Evolutionary conservation across 2,113 vertebrate genomes (phyloP), one percentile per base, ranked within the genome.

Genomic region (Orycteropus afer): DNA sequence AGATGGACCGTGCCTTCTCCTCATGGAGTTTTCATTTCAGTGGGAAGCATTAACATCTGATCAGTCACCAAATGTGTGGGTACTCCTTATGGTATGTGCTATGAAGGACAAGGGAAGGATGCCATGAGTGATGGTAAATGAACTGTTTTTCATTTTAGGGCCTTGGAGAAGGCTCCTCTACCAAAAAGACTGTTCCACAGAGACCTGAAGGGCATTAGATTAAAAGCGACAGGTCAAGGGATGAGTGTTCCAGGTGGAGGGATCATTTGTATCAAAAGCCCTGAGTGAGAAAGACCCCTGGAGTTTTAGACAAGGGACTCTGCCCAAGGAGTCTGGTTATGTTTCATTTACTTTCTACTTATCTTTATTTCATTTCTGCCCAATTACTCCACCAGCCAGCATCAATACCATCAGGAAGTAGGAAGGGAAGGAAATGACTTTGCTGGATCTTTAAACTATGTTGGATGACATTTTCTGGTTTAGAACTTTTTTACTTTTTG

Each of bases 401-500:
- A 4, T 32, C 23, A 1, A 13, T 15, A 47, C 29, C 0, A 0
- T 51, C 65, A 25, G 22, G 53, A 59, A 55, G 29, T 8, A n/a
- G 20, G 23, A 18, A 63, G 34, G 12, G 23, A 55, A 11, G 42
- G 77, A 22, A 9, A 37, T 34, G 37, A 3, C 37, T 32, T 79
- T 61, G 17, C 25, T n/a, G 59, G 61, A 32, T 37, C 65, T 12
- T 0, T 32, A 29, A 6, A 20, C 42, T 59, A 74, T 45, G 34
- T 63, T 25, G 25, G 53, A n/a, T 88, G 32, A 47, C 42, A 61
- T 73, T 82, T 93, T 86, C 27, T 34, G 61, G 9, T 37, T 86
- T 42, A 32, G n/a, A 94, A 65, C 40, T 73, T 51, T 91, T 91
- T 81, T 51, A 76, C 71, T 67, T 71, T n/a, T 69, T 82, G 5